Conservation (phyloP, 2,888 invertebrate species). For the Heptascelio sp. region DNA sequence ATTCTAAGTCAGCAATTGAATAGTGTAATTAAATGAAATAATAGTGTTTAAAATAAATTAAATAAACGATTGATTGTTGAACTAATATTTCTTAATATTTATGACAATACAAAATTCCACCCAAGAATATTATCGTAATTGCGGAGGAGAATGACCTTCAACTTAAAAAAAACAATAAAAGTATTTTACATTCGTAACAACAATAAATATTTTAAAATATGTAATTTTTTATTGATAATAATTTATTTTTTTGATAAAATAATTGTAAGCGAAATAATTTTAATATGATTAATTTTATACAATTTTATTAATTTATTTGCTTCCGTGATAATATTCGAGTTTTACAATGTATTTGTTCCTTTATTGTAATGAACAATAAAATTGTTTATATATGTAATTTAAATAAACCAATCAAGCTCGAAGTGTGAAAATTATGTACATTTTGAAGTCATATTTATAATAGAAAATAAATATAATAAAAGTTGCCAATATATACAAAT, state of each 20-base stretch:
- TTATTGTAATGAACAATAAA: background rate
- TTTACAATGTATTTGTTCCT: background rate
- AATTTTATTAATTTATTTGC: background rate
- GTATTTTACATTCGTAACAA: too few relatives aligned
- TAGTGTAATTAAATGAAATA: background rate
- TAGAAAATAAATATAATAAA: slow-evolving; percentile 5
- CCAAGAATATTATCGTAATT: too few relatives aligned
- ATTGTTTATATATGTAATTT: background rate
- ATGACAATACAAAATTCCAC: too few relatives aligned
- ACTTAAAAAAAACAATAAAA: too few relatives aligned
- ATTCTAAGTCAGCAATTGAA: background rate
- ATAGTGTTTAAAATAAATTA: too few relatives aligned
- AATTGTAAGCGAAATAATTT: slow-evolving; percentile 3
- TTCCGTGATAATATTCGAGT: background rate
- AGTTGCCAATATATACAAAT: background rate
- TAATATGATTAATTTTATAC: slow-evolving; percentile 1
- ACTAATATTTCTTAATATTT: too few relatives aligned
- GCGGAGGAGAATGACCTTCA: too few relatives aligned
- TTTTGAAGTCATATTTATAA: background rate
- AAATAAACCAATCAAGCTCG: background rate
- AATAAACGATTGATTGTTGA: too few relatives aligned
- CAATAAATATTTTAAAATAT: slow-evolving; percentile 9
- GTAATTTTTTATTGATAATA: slow-evolving; percentile 3
- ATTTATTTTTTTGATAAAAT: background rate
- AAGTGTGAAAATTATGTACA: background rate